These are phyloP conservation scores for Pseudococcus viburni DNA, from an alignment of 2,888 invertebrate genomes.

Conservation along the genomic window DNA sequence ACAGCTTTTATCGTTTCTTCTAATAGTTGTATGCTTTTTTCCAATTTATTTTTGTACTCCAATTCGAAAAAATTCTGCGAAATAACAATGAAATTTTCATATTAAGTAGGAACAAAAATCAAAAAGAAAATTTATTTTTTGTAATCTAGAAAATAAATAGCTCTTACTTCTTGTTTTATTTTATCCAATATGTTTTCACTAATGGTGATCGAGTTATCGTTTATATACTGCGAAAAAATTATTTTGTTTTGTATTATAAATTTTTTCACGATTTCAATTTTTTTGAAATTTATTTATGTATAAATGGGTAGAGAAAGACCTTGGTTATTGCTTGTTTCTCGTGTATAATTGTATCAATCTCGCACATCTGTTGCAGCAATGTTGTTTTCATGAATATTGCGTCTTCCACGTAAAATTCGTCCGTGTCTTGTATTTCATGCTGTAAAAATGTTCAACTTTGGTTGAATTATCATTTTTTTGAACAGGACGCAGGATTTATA, in stretches of 20 bases:
- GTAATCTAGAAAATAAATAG: not conserved
- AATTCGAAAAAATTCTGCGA: constrained; percentile 18
- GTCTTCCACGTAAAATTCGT: not conserved
- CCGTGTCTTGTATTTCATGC: not conserved
- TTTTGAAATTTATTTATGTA: too few species aligned
- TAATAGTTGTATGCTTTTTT: not conserved
- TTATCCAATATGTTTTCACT: not conserved
- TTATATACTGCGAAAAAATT: not conserved
- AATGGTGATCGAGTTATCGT: not conserved
- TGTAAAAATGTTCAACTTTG: not conserved
- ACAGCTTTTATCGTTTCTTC: not conserved
- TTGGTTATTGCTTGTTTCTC: not conserved
- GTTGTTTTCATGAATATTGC: not conserved
- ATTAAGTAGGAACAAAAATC: too few species aligned
- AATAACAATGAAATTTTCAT: not conserved
- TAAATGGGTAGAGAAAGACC: not conserved
- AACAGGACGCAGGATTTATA: too few species aligned
- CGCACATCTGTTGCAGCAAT: not conserved
- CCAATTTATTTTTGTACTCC: not conserved
- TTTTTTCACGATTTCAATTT: too few species aligned
- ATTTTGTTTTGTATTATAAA: too few species aligned
- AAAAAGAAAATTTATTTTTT: too few species aligned
- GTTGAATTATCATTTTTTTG: too few species aligned
- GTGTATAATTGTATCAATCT: not conserved
- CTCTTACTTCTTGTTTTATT: constrained; percentile 16